Conservation (phyloP, 2,888 invertebrate species). For the Eugnorisma glareosa region DNA sequence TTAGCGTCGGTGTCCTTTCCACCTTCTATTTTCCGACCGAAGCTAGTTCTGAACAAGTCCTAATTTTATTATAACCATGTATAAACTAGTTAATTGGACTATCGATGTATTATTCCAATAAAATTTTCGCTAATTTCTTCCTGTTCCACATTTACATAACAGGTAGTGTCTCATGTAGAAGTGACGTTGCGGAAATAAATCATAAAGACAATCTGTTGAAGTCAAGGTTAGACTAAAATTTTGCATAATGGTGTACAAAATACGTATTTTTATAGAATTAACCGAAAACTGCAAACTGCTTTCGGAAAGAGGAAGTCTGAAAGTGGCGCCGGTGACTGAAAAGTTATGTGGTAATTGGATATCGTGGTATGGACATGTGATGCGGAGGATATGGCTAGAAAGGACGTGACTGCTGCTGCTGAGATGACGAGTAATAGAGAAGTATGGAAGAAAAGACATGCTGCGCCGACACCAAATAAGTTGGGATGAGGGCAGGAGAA, state of each 20-base stretch:
- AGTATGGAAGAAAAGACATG: too few relatives aligned
- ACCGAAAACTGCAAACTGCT: background rate
- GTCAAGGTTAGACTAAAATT: slow-evolving; percentile 19
- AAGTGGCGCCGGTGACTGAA: too few relatives aligned
- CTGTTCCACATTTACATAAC: slow-evolving; percentile 23
- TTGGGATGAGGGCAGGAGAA: too few relatives aligned
- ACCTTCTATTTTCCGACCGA: background rate
- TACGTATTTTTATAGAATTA: background rate
- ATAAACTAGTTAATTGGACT: background rate
- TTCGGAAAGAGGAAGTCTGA: too few relatives aligned
- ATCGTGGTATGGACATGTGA: too few relatives aligned
- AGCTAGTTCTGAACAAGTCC: background rate
- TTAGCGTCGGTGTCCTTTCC: too few relatives aligned
- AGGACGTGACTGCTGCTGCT: too few relatives aligned
- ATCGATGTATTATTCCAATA: background rate
- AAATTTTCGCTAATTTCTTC: slow-evolving; percentile 21
- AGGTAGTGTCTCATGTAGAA: slow-evolving; percentile 12
- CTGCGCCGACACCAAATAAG: too few relatives aligned
- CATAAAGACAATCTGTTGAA: slow-evolving; percentile 9
- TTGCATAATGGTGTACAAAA: slow-evolving; percentile 19
- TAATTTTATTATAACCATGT: background rate
- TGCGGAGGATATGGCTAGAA: too few relatives aligned
- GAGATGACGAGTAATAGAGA: too few relatives aligned
- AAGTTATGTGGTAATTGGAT: too few relatives aligned
- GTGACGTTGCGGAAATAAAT: slow-evolving; percentile 32